Percentiles rank a stretch among this genome's conserved stretches.
phyloP scores from a whole-genome alignment of 2,888 invertebrate species.

The Lasioglossum zephyrum region DNA sequence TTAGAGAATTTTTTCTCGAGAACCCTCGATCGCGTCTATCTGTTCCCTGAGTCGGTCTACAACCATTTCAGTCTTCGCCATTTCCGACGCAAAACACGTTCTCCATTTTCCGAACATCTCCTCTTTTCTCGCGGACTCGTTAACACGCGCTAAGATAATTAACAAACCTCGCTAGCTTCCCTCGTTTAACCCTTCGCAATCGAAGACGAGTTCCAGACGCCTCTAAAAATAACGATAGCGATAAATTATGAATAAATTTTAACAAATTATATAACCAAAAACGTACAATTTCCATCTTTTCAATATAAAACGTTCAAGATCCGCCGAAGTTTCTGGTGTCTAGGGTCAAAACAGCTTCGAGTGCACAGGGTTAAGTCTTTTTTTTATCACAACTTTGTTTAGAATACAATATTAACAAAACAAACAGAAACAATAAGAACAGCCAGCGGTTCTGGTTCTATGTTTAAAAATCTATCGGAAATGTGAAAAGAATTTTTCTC shows the following conservation, averaged over 20 bases:
- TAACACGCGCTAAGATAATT: neutral
- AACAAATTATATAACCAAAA: neutral
- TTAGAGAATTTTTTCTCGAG: conserved; percentile 59
- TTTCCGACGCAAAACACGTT: conserved; percentile 52
- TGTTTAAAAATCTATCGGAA: neutral
- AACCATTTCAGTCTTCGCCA: conserved; percentile 82
- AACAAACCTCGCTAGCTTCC: neutral
- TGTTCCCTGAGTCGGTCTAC: conserved; percentile 82
- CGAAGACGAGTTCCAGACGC: neutral
- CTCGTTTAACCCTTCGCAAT: neutral
- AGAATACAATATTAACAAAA: neutral
- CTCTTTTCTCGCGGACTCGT: conserved; percentile 35
- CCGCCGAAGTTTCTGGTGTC: neutral
- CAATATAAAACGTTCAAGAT: neutral
- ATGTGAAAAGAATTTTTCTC: neutral
- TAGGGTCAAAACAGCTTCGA: neutral
- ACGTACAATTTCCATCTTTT: neutral
- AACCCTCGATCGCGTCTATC: conserved; percentile 74
- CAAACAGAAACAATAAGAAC: neutral
- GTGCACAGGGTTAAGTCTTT: neutral
- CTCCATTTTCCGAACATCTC: conserved; percentile 63
- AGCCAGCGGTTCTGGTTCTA: neutral
- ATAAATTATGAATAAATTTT: neutral
- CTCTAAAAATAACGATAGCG: neutral
- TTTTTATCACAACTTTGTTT: neutral